A percentile compares a stretch with the other conserved stretches of the same genome.
Evolutionary conservation across 2,888 invertebrate genomes (phyloP).

Genomic region (Liodrosophila aerea): DNA sequence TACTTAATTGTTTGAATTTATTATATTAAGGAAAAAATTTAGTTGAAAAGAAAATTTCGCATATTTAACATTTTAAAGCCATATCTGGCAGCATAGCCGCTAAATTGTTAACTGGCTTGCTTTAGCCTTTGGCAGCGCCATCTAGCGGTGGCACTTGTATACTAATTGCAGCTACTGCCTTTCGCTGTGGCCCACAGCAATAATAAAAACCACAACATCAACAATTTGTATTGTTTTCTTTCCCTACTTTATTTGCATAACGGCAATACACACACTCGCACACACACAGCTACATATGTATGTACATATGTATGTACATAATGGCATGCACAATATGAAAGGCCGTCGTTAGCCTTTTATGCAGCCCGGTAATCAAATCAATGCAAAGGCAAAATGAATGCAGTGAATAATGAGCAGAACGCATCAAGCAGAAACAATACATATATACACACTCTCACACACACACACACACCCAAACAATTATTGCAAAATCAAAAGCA

Average conservation of each 20-base stretch:
- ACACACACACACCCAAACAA: constrained; percentile 12
- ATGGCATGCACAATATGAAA: too few species aligned
- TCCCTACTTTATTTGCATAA: constrained; percentile 32
- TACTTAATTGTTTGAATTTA: too few species aligned
- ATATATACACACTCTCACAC: too few species aligned
- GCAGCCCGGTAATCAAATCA: constrained; percentile 22
- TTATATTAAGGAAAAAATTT: too few species aligned
- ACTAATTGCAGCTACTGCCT: constrained; percentile 37
- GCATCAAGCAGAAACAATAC: constrained; percentile 33
- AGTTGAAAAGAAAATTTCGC: too few species aligned
- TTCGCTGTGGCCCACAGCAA: constrained; percentile 29
- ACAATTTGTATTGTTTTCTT: constrained; percentile 24
- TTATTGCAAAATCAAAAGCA: constrained; percentile 69
- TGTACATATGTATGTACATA: too few species aligned
- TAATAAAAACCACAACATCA: not conserved
- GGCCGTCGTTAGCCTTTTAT: not conserved
- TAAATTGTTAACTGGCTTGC: constrained; percentile 55
- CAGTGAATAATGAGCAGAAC: constrained; percentile 33
- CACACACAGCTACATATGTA: constrained; percentile 6
- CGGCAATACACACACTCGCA: constrained; percentile 18
- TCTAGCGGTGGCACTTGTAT: constrained; percentile 35
- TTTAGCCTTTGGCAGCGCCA: constrained; percentile 42
- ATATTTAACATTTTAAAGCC: too few species aligned
- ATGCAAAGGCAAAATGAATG: constrained; percentile 32
- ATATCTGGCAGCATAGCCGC: too few species aligned